Evolutionary conservation across 2,113 vertebrate genomes (phyloP).

Genomic region (Psophia crepitans): DNA sequence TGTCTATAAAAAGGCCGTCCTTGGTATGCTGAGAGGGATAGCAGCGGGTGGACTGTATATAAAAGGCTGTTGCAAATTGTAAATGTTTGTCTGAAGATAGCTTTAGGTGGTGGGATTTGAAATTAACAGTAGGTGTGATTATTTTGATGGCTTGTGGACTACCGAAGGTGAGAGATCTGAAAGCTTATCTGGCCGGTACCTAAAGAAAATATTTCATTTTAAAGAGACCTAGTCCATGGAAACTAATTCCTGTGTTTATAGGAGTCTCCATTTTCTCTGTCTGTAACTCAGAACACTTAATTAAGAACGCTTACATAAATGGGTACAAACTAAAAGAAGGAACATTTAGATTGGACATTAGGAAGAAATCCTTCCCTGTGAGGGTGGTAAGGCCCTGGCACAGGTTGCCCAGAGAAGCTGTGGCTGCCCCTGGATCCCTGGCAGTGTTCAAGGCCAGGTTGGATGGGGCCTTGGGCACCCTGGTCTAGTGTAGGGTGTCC

Average conservation of each 20-base stretch:
- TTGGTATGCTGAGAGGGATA: not conserved
- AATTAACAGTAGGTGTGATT: not conserved
- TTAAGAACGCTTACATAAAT: too few relatives aligned
- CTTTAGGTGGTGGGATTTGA: not conserved
- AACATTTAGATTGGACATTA: too few relatives aligned
- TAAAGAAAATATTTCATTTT: not conserved
- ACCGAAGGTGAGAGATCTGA: not conserved
- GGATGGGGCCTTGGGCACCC: too few relatives aligned
- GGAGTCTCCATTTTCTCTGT: not conserved
- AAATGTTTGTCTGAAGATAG: not conserved
- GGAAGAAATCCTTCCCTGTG: too few relatives aligned
- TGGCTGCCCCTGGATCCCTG: too few relatives aligned
- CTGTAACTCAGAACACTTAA: not conserved
- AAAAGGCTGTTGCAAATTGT: not conserved
- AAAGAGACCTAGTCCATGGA: not conserved
- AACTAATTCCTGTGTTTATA: not conserved
- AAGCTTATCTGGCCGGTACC: not conserved
- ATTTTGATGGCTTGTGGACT: not conserved
- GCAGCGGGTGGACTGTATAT: not conserved
- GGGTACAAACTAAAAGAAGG: too few relatives aligned
- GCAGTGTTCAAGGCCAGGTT: too few relatives aligned
- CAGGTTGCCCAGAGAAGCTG: too few relatives aligned
- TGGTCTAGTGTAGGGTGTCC: too few relatives aligned
- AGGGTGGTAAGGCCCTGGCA: too few relatives aligned
- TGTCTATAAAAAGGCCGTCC: not conserved